Evolutionary conservation across 2,888 invertebrate genomes (phyloP).

Genomic region (Diarsia brunnea): DNA sequence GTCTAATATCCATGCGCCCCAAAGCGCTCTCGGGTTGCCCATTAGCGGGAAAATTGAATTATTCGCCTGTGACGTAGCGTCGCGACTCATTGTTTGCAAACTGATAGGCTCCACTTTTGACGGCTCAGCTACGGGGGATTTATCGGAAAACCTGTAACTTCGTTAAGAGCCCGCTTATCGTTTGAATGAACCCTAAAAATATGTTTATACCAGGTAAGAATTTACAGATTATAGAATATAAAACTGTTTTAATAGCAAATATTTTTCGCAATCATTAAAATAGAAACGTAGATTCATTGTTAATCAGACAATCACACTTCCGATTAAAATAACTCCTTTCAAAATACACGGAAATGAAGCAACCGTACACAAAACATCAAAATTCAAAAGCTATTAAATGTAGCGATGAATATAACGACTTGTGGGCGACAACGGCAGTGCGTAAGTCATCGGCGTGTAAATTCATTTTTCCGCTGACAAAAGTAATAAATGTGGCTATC

Average conservation of each 20-base stretch:
- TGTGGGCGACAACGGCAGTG: conserved; percentile 52
- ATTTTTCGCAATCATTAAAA: not conserved
- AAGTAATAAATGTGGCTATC: conserved; percentile 90
- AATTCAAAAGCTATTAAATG: conserved; percentile 65
- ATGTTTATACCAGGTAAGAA: not conserved
- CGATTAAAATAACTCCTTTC: conserved; percentile 12
- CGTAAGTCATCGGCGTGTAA: conserved; percentile 80
- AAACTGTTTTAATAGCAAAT: no score
- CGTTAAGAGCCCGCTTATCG: conserved; percentile 65
- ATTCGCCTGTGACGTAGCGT: conserved; percentile 73
- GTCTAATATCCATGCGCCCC: conserved; percentile 4
- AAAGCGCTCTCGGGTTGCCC: conserved; percentile 47
- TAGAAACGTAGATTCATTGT: conserved; percentile 15
- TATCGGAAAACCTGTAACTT: conserved; percentile 67
- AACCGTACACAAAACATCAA: conserved; percentile 46
- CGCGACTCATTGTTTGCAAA: conserved; percentile 78
- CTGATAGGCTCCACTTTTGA: conserved; percentile 67
- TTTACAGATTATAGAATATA: not conserved
- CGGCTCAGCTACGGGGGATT: conserved; percentile 64
- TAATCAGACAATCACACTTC: conserved; percentile 3
- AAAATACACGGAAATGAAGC: conserved; percentile 44
- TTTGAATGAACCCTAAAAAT: conserved; percentile 46
- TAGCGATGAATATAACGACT: conserved; percentile 66
- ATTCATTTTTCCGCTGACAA: conserved; percentile 91
- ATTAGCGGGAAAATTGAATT: conserved; percentile 79